A percentile compares a stretch with the other conserved stretches of the same genome.
Evolutionary conservation across 2,797 vertebrate species (phyloP).

Genomic region (Huso huso): DNA sequence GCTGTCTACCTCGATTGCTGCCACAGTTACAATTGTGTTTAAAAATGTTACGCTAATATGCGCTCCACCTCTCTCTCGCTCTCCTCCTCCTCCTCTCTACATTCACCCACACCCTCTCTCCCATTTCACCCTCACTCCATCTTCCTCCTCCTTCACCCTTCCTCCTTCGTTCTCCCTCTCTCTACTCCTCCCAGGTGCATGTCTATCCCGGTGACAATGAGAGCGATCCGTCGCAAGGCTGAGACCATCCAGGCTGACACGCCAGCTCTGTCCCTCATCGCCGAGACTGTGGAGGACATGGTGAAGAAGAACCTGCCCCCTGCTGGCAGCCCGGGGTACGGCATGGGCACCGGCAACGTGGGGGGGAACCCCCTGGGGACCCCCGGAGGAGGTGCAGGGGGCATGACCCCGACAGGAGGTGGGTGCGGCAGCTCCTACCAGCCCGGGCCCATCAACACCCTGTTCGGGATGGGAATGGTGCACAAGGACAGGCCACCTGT

Average conservation of each 20-base stretch:
- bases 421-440: conserved; percentile 58
- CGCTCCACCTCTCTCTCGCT: too few relatives aligned
- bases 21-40: too few relatives aligned
- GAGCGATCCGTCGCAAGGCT: conserved; percentile 92
- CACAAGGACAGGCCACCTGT: conserved; percentile 69
- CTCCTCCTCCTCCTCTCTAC: neutral
- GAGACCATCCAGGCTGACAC: conserved; percentile 98
- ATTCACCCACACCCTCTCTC: neutral
- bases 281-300: conserved; percentile 95
- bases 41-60: too few relatives aligned
- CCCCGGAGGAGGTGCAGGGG: conserved; percentile 60
- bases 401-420: conserved; percentile 72
- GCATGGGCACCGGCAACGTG: conserved; percentile 68
- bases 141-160: neutral
- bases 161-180: neutral
- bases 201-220: conserved; percentile 98
- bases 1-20: too few relatives aligned
- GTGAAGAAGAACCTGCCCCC: conserved; percentile 95
- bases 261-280: conserved; percentile 90
- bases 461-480: conserved; percentile 78
- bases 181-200: conserved; percentile 70
- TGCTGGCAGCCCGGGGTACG: conserved; percentile 89
- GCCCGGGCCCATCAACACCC: conserved; percentile 69
- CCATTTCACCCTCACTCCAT: neutral
- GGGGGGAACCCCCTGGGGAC: conserved; percentile 75